Base-by-base conservation (phyloP, 2,888 invertebrate species). In the Pollenia amentaria region DNA sequence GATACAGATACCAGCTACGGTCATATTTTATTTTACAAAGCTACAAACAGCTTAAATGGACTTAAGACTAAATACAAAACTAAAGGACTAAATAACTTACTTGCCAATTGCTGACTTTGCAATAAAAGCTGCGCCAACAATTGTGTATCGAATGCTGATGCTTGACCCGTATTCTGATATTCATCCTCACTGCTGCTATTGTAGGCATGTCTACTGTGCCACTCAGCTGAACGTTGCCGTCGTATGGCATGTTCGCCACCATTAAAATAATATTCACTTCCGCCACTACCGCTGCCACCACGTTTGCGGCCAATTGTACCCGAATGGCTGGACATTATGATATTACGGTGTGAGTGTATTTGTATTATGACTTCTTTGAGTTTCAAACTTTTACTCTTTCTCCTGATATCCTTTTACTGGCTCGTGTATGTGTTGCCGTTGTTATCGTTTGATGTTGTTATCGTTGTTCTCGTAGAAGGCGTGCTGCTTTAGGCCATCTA, bases 71-170 rank as follows among this genome's bases (percentile, higher is more conserved):
- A 62, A 51, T 77, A 65, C 44, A 16, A 18, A 85, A 86, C 69
- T 69, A 53, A 38, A 55, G 18, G 40, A 77, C 44, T 46, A 84
- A 83, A 69, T 72, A 51, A 94, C 94, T 94, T 91, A 95, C 95
- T 94, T 91, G 95, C 94, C 92, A 94, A 94, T 91, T 95, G 94
- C 92, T 95, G 95, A 90, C 95, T 95, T 91, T 95, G 94, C 83
- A 95, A 94, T 86, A 95, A 91, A 84, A 95, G 92, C 88, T 94
- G 94, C 48, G 95, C 95, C 90, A 95, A 93, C 88, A 95, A 94
- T 90, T 95, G 94, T 89, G 95, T 95, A 90, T 95, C 95, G 88
- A 94, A 93, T 73, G 93, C 91, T 64, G 93, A 92, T 46, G 92
- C 90, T 85, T 91, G 93, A 46, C 93, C 93, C 85, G 92, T 93